phyloP scores from a whole-genome alignment of 2,888 invertebrate species.

The Morpho achilles region DNA sequence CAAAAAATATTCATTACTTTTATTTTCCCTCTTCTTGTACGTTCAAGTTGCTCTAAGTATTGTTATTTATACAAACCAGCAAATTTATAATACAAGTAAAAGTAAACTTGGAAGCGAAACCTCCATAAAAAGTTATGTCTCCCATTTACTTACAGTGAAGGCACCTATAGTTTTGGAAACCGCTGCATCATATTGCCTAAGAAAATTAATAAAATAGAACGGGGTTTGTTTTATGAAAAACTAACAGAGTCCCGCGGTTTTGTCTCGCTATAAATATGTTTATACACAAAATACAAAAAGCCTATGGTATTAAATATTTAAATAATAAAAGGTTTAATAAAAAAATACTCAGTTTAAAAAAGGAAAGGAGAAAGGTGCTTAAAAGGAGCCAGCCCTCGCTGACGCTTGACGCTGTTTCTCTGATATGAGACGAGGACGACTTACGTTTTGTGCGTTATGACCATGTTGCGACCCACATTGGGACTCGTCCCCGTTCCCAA shows the following conservation, averaged over 20 bases:
- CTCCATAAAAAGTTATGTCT: conserved; percentile 65
- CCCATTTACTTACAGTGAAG: conserved; percentile 61
- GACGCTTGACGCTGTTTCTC: too few relatives aligned
- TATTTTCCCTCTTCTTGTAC: neutral
- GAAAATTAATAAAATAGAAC: conserved; percentile 62
- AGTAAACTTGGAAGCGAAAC: conserved; percentile 48
- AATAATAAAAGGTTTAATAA: too few relatives aligned
- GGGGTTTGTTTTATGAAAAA: conserved; percentile 15
- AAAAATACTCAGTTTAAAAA: too few relatives aligned
- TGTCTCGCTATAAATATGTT: too few relatives aligned
- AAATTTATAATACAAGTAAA: conserved; percentile 30
- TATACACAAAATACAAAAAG: too few relatives aligned
- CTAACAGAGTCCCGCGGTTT: neutral
- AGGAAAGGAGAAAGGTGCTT: too few relatives aligned
- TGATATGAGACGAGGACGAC: too few relatives aligned
- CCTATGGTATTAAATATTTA: too few relatives aligned
- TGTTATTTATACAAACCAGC: conserved; percentile 10
- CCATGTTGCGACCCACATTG: too few relatives aligned
- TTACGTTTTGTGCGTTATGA: too few relatives aligned
- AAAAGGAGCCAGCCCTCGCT: too few relatives aligned
- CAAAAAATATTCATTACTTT: neutral
- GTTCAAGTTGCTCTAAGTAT: neutral
- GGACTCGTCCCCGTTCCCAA: too few relatives aligned
- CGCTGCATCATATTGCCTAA: conserved; percentile 69
- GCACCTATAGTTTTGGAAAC: conserved; percentile 61